Conservation (phyloP, 2,113 vertebrate genomes). For the Trematomus loennbergii region DNA sequence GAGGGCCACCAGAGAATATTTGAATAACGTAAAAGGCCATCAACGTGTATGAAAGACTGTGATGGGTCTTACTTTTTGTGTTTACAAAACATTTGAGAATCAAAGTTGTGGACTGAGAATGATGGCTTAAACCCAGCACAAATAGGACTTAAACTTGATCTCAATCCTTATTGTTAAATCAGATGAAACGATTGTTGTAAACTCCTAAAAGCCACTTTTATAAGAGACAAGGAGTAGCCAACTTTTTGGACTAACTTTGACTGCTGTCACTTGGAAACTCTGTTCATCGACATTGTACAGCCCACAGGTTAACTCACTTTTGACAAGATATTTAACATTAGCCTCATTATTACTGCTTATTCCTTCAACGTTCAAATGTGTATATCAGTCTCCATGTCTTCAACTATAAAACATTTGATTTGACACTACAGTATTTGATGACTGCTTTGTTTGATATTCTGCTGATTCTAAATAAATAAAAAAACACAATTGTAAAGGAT, state of each 20-base stretch:
- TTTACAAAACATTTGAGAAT: constrained; percentile 36
- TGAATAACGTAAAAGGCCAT: constrained; percentile 44
- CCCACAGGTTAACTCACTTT: constrained; percentile 1
- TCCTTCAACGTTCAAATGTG: constrained; percentile 16
- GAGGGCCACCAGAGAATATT: constrained; percentile 42
- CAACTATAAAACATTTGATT: background rate
- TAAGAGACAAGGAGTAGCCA: constrained; percentile 15
- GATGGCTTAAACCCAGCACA: constrained; percentile 50
- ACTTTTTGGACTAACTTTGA: background rate
- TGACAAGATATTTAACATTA: background rate
- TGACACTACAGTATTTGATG: constrained; percentile 19
- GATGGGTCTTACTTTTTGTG: constrained; percentile 7
- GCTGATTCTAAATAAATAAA: constrained; percentile 10
- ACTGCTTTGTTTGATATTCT: constrained; percentile 20
- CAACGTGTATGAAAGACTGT: constrained; percentile 31
- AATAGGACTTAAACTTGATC: constrained; percentile 33
- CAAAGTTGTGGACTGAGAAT: constrained; percentile 23
- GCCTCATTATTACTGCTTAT: constrained; percentile 17
- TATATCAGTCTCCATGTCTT: constrained; percentile 14
- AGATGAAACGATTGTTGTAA: constrained; percentile 15
- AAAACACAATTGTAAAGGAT: background rate
- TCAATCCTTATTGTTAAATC: constrained; percentile 28
- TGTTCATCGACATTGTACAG: constrained; percentile 10
- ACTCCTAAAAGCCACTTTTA: background rate
- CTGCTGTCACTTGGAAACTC: constrained; percentile 4